Evolutionary conservation across 2,888 invertebrate genomes (phyloP), one percentile per base, ranked within the genome.

Genomic region (Baronia brevicornis): DNA sequence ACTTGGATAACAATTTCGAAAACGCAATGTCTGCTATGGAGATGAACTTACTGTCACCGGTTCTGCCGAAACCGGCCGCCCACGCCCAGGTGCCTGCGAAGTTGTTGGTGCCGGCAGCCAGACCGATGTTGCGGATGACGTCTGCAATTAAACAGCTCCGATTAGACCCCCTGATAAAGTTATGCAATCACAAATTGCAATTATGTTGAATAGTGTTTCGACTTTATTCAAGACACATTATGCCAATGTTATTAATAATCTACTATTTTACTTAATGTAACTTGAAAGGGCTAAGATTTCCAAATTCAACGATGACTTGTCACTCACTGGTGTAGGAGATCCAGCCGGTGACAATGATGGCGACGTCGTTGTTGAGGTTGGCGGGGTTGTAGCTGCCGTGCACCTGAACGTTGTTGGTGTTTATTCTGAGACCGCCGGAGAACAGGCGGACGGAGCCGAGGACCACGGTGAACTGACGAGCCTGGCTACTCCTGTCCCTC

Each of bases 41-140:
- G 2, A 1, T 6, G 5, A 3, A 30, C 51, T 49, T 23, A 54
- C 51, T 30, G 29, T 60, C 60, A 4, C 51, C 38, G 2, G 48
- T 54, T 15, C 41, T 43, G 1, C 61, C 63, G 31, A 53, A 60
- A 5, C 61, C 60, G 4, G 54, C 51, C 4, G 54, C 55, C 0
- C 23, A 13, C 0, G 49, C 50, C 38, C 43, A 42, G 5, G 24
- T 28, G 3, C 53, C 54, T 1, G 39, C 50, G 37, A 44, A 60
- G 23, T 28, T 37, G 27, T 30, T 36, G 13, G 18, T 43, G 11
- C 48, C 48, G 4, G 44, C 15, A 0, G 59, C 46, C n/a, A 59
- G 36, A 2, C 17, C 21, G 26, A 60, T 42, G 7, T 31, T 41
- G 18, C 38, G 33, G 35, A 60, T 51, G 10, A 20, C 32, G 4